phyloP scores from a whole-genome alignment of 2,888 invertebrate species.

The Baccha elongata region DNA sequence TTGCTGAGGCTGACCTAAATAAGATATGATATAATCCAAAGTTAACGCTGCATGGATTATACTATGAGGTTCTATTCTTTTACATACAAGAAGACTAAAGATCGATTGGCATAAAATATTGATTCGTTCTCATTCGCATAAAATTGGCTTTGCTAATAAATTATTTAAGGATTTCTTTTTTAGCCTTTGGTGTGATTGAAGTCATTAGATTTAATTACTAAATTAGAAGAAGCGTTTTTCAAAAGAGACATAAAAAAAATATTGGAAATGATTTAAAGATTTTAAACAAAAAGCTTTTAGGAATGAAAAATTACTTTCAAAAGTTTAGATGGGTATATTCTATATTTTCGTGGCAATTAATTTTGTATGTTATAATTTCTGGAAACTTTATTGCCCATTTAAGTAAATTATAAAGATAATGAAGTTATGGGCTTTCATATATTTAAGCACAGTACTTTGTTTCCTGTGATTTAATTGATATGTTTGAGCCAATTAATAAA shows the following conservation, averaged over 20 bases:
- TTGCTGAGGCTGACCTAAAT: conserved; percentile 33
- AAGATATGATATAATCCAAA: conserved; percentile 43
- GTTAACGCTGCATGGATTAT: conserved; percentile 4
- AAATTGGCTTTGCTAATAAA: conserved; percentile 7
- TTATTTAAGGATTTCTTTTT: conserved; percentile 32
- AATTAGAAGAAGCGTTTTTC: conserved; percentile 25
- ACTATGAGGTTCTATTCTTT: background rate
- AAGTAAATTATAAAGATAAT: no score
- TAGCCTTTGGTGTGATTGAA: conserved; percentile 14
- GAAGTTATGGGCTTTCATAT: background rate
- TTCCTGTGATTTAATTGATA: conserved; percentile 23
- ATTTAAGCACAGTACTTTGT: background rate
- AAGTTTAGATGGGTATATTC: no score
- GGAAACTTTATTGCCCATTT: no score
- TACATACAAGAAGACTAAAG: conserved; percentile 2
- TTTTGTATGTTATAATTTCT: no score
- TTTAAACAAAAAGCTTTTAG: background rate
- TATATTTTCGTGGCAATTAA: no score
- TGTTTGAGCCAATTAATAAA: conserved; percentile 20
- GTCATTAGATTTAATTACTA: conserved; percentile 57
- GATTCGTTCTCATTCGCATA: conserved; percentile 49
- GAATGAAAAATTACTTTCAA: background rate
- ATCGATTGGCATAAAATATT: conserved; percentile 65
- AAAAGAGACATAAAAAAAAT: background rate
- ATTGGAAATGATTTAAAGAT: background rate